phyloP scores from a whole-genome alignment of 2,888 invertebrate genomes.

The Melanotus villosus region DNA sequence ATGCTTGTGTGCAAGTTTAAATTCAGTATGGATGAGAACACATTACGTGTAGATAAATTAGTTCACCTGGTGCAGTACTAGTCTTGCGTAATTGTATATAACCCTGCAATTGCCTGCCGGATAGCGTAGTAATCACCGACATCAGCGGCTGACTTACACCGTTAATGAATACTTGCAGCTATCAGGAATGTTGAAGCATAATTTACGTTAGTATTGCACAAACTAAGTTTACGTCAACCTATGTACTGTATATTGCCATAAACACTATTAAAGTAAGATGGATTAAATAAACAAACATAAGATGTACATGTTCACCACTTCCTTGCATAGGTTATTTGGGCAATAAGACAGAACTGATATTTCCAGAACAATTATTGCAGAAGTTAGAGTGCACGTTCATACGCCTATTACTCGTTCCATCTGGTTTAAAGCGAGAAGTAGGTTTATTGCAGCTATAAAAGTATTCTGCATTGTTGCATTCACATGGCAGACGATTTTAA shows the following conservation, averaged over 20 bases:
- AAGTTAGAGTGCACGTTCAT: too few relatives aligned
- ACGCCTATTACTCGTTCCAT: too few relatives aligned
- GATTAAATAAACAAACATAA: not conserved
- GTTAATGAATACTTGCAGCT: conserved; percentile 44
- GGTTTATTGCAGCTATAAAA: too few relatives aligned
- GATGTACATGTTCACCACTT: too few relatives aligned
- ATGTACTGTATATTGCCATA: not conserved
- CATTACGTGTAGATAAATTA: conserved; percentile 33
- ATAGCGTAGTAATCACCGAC: conserved; percentile 36
- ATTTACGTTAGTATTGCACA: not conserved
- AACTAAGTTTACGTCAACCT: not conserved
- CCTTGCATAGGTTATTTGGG: too few relatives aligned
- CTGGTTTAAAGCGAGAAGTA: too few relatives aligned
- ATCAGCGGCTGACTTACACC: conserved; percentile 43
- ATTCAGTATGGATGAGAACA: not conserved
- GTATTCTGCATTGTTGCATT: too few relatives aligned
- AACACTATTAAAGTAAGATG: not conserved
- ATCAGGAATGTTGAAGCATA: conserved; percentile 14
- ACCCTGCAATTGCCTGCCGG: conserved; percentile 35
- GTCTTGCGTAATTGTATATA: conserved; percentile 31
- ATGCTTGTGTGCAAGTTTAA: not conserved
- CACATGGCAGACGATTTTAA: too few relatives aligned
- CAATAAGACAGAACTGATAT: too few relatives aligned
- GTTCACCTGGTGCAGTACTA: conserved; percentile 29
- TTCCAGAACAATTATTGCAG: too few relatives aligned